Base-by-base conservation (phyloP, 2,888 invertebrate genomes). In the Branchipolynoe longqiensis region DNA sequence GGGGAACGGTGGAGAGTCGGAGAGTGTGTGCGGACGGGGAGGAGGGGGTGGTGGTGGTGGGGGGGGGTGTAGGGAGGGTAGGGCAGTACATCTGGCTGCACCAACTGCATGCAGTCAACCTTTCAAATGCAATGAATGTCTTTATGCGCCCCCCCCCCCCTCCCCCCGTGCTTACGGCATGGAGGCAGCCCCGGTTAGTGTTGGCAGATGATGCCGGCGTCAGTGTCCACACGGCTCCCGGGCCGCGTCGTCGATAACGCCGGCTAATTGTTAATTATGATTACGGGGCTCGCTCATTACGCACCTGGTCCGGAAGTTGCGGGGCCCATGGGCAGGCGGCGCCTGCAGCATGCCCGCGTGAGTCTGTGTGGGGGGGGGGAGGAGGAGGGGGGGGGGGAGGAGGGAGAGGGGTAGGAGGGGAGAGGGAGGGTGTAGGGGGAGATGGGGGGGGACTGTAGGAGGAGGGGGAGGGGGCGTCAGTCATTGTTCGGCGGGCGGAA, bases 241-340 rank as follows among this genome's bases (percentile, higher is more conserved):
- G 36, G 12, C 18, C 1, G 69, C 33, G 69, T 69, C 33, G 36
- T 69, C 38, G 69, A 69, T 36, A 69, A 33, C 3, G 18, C 69
- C 0, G 69, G 36, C 69, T 69, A 69, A 69, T 69, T 69, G 69
- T 69, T 69, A 69, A 69, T 69, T 69, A 69, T 69, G 69, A 69
- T 69, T 38, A 69, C 69, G 38, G n/a, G n/a, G 38, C 69, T n/a
- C 69, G 18, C 36, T 33, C 69, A 69, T 69, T 69, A 69, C 69
- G 69, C 69, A 69, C 69, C 69, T 69, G 69, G 69, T 33, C 69
- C 69, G 69, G 69, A 69, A 69, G 69, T 69, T 1, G 69, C 8
- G n/a, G 38, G 1, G 38, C 25, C 4, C 69, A 22, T 25, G 69
- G 36, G 69, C 69, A 33, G 25, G 33, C 69, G 18, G 69, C 1